Conservation (phyloP, 2,113 vertebrate species). For the Scartelaos histophorus region DNA sequence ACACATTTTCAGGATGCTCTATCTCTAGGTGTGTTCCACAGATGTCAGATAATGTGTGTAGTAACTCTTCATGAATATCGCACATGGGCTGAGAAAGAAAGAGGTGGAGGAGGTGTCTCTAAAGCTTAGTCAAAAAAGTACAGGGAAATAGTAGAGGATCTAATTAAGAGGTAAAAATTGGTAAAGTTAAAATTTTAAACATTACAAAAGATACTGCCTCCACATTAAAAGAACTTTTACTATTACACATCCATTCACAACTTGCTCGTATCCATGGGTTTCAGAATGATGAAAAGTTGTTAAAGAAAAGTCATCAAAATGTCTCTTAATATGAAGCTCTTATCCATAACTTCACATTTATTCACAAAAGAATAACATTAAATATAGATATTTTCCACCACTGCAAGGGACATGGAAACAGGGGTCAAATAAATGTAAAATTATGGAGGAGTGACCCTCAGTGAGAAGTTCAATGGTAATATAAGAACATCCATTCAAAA, state of each 20-base stretch:
- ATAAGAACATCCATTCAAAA: constrained; percentile 30
- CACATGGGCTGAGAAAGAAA: constrained; percentile 38
- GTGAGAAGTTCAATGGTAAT: constrained; percentile 27
- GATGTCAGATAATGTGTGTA: constrained; percentile 69
- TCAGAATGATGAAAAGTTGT: too few relatives aligned
- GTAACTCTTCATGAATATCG: constrained; percentile 63
- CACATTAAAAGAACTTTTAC: too few relatives aligned
- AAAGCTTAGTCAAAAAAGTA: background rate
- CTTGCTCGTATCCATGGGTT: too few relatives aligned
- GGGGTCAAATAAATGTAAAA: constrained; percentile 19
- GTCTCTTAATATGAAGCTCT: too few relatives aligned
- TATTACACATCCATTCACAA: too few relatives aligned
- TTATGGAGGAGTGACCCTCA: constrained; percentile 30
- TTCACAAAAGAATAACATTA: background rate
- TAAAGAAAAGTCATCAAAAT: too few relatives aligned
- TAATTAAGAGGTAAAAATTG: background rate
- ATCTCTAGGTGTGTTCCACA: constrained; percentile 72
- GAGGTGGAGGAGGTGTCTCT: background rate
- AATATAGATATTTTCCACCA: background rate
- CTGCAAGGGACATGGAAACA: background rate
- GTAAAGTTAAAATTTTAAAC: background rate
- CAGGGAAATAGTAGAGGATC: background rate
- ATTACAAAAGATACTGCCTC: too few relatives aligned
- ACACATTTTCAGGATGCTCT: constrained; percentile 76
- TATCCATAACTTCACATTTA: background rate